Conservation (phyloP, 2,888 invertebrate species). For the Synanthedon andrenaeformis region DNA sequence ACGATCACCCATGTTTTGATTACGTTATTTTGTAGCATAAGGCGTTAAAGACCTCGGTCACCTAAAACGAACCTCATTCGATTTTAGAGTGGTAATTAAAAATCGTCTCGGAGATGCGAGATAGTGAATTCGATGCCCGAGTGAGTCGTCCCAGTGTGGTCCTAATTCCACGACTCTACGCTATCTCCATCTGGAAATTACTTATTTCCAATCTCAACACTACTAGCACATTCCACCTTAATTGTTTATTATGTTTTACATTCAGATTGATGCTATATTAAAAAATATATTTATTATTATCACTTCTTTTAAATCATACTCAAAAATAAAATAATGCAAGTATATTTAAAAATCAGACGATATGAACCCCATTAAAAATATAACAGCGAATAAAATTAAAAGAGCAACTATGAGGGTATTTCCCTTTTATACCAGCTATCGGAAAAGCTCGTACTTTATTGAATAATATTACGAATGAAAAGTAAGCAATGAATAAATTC, state of each 20-base stretch:
- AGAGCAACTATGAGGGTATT: too few species aligned
- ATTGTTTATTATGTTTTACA: background rate
- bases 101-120: constrained; percentile 34
- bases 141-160: constrained; percentile 59
- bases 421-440: too few species aligned
- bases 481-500: too few species aligned
- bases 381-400: too few species aligned
- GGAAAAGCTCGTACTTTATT: too few species aligned
- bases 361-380: too few species aligned
- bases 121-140: constrained; percentile 44
- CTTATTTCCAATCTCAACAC: background rate
- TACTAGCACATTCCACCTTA: background rate
- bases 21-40: background rate
- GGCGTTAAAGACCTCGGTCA: background rate
- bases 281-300: too few species aligned
- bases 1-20: background rate
- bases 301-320: too few species aligned
- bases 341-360: too few species aligned
- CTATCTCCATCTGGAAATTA: constrained; percentile 36
- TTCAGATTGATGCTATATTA: too few species aligned
- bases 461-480: too few species aligned
- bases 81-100: constrained; percentile 35
- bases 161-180: constrained; percentile 35
- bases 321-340: too few species aligned
- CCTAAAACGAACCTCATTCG: constrained; percentile 10